phyloP scores from a whole-genome alignment of 2,113 vertebrate genomes.

The Ammodramus savannarum region DNA sequence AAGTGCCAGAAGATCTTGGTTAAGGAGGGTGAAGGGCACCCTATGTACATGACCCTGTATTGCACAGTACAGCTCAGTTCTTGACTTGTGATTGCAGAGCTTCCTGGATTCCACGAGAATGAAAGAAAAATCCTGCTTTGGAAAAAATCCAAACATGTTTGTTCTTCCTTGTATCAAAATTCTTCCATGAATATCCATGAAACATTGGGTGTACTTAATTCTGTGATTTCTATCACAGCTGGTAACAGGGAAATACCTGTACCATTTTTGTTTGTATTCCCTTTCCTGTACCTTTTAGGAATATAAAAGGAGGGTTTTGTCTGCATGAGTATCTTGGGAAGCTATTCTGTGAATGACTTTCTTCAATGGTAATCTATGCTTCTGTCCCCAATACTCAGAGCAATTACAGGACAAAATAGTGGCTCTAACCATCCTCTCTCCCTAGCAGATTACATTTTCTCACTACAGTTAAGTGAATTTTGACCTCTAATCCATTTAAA shows the following conservation, averaged over 20 bases:
- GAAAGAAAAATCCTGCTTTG: not conserved
- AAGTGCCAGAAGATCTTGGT: not conserved
- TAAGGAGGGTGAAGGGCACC: not conserved
- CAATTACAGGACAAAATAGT: not conserved
- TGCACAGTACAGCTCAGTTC: not conserved
- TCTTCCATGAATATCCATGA: not conserved
- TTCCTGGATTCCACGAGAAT: not conserved
- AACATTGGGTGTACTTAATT: not conserved
- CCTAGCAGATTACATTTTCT: not conserved
- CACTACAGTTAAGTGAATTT: not conserved
- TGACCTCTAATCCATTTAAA: not conserved
- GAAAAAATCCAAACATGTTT: not conserved
- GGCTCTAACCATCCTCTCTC: not conserved
- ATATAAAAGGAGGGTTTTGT: not conserved
- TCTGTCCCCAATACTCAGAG: not conserved
- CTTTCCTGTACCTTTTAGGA: not conserved
- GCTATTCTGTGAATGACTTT: not conserved
- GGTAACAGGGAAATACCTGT: not conserved
- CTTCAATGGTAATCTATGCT: not conserved
- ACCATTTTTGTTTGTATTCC: not conserved
- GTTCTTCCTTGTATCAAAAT: not conserved
- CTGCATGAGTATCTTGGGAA: not conserved
- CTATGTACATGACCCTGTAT: not conserved
- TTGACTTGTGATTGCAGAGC: not conserved
- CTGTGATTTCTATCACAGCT: not conserved